A percentile compares a stretch with the other conserved stretches of the same genome.
Conservation (phyloP, 2,888 invertebrate species). For the Phlogophora meticulosa region DNA sequence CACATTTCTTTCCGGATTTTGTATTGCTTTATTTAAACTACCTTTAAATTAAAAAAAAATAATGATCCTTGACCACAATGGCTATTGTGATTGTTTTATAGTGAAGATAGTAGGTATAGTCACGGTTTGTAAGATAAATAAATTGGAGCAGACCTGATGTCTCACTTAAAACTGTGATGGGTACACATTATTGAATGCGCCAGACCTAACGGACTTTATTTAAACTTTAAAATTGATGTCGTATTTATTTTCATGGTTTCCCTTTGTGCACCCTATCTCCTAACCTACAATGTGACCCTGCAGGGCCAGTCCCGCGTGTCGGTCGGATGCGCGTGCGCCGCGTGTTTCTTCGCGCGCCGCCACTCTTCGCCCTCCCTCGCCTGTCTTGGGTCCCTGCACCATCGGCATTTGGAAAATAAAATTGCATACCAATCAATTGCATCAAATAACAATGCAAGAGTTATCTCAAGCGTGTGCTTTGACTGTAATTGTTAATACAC, state of each 20-base stretch:
- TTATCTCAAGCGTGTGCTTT: not conserved
- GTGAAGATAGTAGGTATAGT: too few relatives aligned
- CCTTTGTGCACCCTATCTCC: conserved; percentile 4
- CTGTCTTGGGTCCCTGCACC: not conserved
- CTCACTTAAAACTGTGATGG: too few relatives aligned
- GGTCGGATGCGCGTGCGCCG: conserved; percentile 47
- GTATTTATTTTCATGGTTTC: not conserved
- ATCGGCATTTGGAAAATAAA: conserved; percentile 41
- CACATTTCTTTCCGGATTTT: not conserved
- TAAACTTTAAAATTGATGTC: too few relatives aligned
- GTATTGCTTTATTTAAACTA: conserved; percentile 10
- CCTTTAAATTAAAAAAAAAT: not conserved
- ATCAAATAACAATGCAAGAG: conserved; percentile 3
- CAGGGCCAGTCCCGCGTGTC: conserved; percentile 34
- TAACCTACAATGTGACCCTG: conserved; percentile 43
- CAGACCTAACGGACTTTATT: too few relatives aligned
- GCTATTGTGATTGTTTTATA: conserved; percentile 8
- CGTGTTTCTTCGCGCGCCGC: conserved; percentile 31
- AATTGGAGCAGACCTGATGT: too few relatives aligned
- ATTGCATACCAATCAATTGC: conserved; percentile 24
- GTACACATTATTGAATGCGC: too few relatives aligned
- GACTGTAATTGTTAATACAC: not conserved
- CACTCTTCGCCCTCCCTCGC: conserved; percentile 25
- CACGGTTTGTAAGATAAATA: too few relatives aligned
- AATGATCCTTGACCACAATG: not conserved